Percentiles rank a stretch among this genome's conserved stretches.
phyloP scores from a whole-genome alignment of 2,888 invertebrate genomes.

The Sicus ferrugineus region DNA sequence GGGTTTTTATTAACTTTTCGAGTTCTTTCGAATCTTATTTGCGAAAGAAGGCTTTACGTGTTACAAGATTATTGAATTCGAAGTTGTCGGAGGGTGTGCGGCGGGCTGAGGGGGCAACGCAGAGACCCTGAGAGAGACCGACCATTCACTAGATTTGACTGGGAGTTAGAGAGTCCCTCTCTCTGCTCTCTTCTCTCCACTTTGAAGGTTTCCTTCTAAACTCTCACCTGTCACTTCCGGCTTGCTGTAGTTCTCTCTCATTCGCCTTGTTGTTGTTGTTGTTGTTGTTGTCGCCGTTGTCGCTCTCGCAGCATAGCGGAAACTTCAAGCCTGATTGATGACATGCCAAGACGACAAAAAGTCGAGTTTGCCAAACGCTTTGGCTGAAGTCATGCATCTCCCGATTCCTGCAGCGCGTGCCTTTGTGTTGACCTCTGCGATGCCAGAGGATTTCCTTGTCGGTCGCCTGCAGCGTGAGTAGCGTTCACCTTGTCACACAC shows the following conservation, averaged over 20 bases:
- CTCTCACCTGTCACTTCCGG: constrained; percentile 11
- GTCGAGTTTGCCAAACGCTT: neutral
- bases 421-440: neutral
- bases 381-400: neutral
- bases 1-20: too few species aligned
- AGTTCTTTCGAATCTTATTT: too few species aligned
- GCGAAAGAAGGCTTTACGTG: too few species aligned
- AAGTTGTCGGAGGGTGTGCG: too few species aligned
- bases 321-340: constrained; percentile 38
- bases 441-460: neutral
- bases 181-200: too few species aligned
- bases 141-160: too few species aligned
- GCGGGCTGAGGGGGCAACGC: too few species aligned
- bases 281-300: constrained; percentile 19
- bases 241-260: neutral
- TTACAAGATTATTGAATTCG: too few species aligned
- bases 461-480: neutral
- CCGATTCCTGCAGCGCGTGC: neutral
- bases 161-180: too few species aligned
- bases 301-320: constrained; percentile 28
- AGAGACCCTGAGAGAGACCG: too few species aligned
- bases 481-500: neutral
- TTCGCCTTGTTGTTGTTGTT: constrained; percentile 7
- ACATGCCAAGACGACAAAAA: constrained; percentile 26
- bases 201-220: neutral